Percentiles rank a stretch among this genome's conserved stretches.
These are phyloP conservation scores for Tipula confusa DNA, from an alignment of 2,888 invertebrate species.

Conservation along the genomic window DNA sequence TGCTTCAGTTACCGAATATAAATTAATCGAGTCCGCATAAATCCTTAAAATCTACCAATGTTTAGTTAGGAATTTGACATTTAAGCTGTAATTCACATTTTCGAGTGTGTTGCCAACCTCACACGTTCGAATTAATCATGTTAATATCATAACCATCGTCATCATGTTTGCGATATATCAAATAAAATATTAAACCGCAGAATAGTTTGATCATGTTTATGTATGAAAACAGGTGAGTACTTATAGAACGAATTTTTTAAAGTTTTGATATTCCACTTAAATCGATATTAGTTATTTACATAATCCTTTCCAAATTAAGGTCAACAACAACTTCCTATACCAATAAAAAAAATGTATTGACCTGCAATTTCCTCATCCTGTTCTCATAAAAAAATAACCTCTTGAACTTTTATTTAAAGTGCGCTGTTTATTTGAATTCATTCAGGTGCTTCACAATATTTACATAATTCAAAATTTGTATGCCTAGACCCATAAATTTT, in stretches of 20 bases:
- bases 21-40: too few relatives aligned
- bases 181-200: not conserved
- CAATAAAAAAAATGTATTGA: not conserved
- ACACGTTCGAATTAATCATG: too few relatives aligned
- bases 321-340: constrained; percentile 13
- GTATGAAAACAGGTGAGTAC: not conserved
- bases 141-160: too few relatives aligned
- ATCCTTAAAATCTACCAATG: too few relatives aligned
- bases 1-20: too few relatives aligned
- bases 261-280: not conserved
- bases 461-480: not conserved
- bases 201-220: not conserved
- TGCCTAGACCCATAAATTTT: not conserved
- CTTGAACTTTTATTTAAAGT: constrained; percentile 15
- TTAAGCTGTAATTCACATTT: too few relatives aligned
- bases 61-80: too few relatives aligned
- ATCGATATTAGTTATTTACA: not conserved
- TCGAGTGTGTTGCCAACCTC: too few relatives aligned
- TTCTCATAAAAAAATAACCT: constrained; percentile 5
- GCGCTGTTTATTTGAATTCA: not conserved
- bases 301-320: not conserved
- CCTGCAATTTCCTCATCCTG: constrained; percentile 20
- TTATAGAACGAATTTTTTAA: not conserved
- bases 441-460: not conserved
- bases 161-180: not conserved